A percentile compares a stretch with the other conserved stretches of the same genome.
These are phyloP conservation scores for Pipistrellus pipistrellus DNA, from an alignment of 2,797 vertebrate genomes.

Conservation along the genomic window DNA sequence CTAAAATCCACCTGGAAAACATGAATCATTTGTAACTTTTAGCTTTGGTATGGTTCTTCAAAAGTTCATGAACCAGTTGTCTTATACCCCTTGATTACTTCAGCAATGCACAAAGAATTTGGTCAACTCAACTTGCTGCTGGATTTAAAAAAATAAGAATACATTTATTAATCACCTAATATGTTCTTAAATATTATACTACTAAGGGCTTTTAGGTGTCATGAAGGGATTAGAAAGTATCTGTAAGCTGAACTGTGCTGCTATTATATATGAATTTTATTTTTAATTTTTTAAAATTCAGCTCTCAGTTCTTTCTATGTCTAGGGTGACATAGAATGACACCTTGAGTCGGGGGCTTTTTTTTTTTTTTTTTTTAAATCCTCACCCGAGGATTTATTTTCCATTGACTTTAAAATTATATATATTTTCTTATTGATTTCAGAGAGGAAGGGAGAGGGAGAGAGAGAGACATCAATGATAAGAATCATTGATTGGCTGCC, in stretches of 20 bases:
- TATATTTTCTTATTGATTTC: no score
- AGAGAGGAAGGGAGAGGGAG: no score
- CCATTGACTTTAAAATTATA: no score
- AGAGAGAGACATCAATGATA: no score
- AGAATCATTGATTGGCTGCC: no score
- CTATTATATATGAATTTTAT: conserved; percentile 28
- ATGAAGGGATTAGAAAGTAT: conserved; percentile 3
- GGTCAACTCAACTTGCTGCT: conserved; percentile 29
- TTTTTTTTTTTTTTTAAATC: not conserved
- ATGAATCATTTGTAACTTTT: conserved; percentile 37
- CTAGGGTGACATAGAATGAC: not conserved
- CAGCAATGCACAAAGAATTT: conserved; percentile 50
- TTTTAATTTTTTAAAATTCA: not conserved
- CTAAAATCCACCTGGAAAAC: conserved; percentile 35
- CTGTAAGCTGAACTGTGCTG: conserved; percentile 32
- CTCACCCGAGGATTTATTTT: no score
- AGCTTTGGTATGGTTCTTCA: not conserved
- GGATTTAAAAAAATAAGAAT: conserved; percentile 62
- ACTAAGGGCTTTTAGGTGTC: not conserved
- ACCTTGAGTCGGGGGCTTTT: not conserved
- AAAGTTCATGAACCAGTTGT: conserved; percentile 16
- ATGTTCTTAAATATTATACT: conserved; percentile 56
- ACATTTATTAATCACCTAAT: conserved; percentile 26
- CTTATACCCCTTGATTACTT: not conserved
- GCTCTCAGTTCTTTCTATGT: not conserved